These are phyloP conservation scores for Ladona fulva DNA, from an alignment of 1,140 invertebrate species.

Conservation along the genomic window DNA sequence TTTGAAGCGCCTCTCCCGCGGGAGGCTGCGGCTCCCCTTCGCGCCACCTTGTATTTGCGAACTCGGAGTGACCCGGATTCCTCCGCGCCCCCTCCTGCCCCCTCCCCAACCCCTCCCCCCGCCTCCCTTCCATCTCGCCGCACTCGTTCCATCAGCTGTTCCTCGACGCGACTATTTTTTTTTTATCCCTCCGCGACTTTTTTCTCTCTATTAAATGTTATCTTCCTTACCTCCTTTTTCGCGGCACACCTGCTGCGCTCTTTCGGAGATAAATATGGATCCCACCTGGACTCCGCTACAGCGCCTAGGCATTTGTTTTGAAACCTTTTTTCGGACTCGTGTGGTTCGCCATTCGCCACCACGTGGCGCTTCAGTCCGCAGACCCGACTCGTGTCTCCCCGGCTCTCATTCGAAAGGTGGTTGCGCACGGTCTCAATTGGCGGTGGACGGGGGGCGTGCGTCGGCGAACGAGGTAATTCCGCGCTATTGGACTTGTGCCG, in stretches of 20 bases:
- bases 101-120: neutral
- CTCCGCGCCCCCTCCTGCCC: neutral
- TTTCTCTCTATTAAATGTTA: neutral
- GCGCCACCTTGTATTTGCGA: conserved; percentile 1
- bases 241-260: neutral
- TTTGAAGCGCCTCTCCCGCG: too few relatives aligned
- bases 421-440: too few relatives aligned
- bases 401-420: too few relatives aligned
- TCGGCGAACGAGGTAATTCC: too few relatives aligned
- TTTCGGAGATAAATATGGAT: neutral
- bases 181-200: neutral
- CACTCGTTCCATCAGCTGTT: neutral
- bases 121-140: neutral
- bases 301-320: too few relatives aligned
- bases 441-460: too few relatives aligned
- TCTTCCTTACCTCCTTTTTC: neutral
- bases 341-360: too few relatives aligned
- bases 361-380: too few relatives aligned
- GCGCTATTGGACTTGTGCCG: too few relatives aligned
- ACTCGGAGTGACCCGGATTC: conserved; percentile 3
- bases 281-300: neutral
- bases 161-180: neutral
- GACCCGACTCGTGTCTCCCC: too few relatives aligned
- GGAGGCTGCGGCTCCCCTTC: too few relatives aligned
- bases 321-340: too few relatives aligned